A percentile compares a stretch with the other conserved stretches of the same genome.
Conservation (phyloP, 2,113 vertebrate species). For the Microcebus griseorufus region DNA sequence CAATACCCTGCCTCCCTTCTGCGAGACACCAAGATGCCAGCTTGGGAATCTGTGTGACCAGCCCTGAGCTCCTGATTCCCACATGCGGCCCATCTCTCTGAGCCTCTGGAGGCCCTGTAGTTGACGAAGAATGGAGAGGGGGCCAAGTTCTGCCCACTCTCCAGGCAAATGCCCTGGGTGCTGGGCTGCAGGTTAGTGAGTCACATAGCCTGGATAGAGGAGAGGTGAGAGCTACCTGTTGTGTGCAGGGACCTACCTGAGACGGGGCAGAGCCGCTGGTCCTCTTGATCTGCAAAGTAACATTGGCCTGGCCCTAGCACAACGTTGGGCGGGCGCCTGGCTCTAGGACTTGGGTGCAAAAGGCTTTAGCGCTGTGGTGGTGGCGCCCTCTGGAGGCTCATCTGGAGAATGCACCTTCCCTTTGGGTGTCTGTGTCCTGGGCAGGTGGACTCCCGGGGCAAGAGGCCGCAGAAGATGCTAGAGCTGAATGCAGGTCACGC, state of each 20-base stretch:
- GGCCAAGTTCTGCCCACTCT: neutral
- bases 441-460: neutral
- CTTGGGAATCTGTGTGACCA: neutral
- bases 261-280: neutral
- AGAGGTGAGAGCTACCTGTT: neutral
- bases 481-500: neutral
- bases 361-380: neutral
- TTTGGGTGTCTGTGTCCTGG: fast-evolving
- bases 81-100: neutral
- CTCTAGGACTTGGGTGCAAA: neutral
- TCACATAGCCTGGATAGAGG: neutral
- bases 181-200: neutral
- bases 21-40: neutral
- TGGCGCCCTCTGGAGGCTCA: constrained; percentile 50
- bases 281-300: neutral
- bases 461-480: neutral
- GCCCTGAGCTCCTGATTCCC: neutral
- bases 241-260: neutral
- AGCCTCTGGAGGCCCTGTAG: neutral
- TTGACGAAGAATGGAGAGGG: neutral
- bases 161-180: neutral
- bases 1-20: neutral
- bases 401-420: neutral
- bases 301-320: neutral
- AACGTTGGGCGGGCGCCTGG: neutral